A percentile compares a stretch with the other conserved stretches of the same genome.
phyloP scores from a whole-genome alignment of 2,113 vertebrate genomes.

The Athene noctua region DNA sequence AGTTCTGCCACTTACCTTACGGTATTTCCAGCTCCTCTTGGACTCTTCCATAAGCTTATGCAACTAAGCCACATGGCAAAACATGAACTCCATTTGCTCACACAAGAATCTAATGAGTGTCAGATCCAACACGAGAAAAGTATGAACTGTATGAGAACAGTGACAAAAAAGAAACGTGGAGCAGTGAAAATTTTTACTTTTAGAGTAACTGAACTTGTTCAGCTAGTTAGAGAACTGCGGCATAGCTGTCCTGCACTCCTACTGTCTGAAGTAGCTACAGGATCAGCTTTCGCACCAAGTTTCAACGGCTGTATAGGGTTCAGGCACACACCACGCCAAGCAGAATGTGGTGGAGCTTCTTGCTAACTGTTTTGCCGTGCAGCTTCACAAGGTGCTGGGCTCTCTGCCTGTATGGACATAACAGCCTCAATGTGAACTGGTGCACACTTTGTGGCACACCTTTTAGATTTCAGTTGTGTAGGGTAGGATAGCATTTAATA shows the following conservation, averaged over 20 bases:
- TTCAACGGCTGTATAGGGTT: not conserved
- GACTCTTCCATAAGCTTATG: not conserved
- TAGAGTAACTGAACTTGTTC: not conserved
- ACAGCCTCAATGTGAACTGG: not conserved
- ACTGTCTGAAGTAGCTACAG: not conserved
- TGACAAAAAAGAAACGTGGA: not conserved
- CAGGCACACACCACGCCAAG: not conserved
- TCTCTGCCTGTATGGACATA: not conserved
- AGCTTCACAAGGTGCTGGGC: not conserved
- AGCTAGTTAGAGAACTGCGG: not conserved
- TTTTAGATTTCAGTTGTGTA: not conserved
- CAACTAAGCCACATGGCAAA: not conserved
- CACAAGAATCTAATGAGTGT: not conserved
- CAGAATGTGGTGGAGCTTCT: not conserved
- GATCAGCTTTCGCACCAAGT: not conserved
- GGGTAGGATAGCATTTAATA: not conserved
- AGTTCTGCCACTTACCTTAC: not conserved
- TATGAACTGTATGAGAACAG: not conserved
- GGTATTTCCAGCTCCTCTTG: not conserved
- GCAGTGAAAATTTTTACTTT: not conserved
- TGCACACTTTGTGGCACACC: not conserved
- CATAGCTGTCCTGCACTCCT: not conserved
- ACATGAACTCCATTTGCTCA: not conserved
- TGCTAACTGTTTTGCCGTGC: not conserved
- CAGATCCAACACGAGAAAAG: not conserved